Conservation (phyloP, 1,140 invertebrate genomes). For the Cyclargus thomasi region DNA sequence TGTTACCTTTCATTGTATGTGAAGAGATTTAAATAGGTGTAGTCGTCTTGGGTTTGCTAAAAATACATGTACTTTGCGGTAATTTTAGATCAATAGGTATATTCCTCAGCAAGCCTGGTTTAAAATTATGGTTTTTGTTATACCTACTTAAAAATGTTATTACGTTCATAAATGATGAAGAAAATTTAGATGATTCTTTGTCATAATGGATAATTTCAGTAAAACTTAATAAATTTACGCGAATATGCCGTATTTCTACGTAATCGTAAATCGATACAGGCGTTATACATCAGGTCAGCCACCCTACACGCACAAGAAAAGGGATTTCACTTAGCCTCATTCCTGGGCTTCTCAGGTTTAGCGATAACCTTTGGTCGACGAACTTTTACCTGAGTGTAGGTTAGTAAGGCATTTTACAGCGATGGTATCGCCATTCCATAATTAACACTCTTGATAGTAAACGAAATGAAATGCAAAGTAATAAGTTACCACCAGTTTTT, state of each 20-base stretch:
- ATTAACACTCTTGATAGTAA: no score
- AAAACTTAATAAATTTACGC: not conserved
- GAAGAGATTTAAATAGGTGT: not conserved
- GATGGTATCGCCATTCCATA: no score
- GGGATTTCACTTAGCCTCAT: not conserved
- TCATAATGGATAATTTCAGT: not conserved
- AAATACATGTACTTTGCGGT: not conserved
- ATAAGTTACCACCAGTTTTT: no score
- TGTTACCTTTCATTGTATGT: not conserved
- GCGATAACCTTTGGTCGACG: not conserved
- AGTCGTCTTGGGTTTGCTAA: not conserved
- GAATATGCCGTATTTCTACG: not conserved
- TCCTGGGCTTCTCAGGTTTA: not conserved
- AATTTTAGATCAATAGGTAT: not conserved
- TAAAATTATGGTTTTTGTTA: no score
- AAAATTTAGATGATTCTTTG: no score
- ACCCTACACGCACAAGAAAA: not conserved
- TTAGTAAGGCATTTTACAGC: not conserved
- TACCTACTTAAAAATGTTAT: no score
- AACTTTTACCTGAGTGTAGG: not conserved
- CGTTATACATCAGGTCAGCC: not conserved
- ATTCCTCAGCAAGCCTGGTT: no score
- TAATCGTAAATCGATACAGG: not conserved
- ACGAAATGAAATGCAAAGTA: no score
- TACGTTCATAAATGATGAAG: no score